phyloP scores from a whole-genome alignment of 2,113 vertebrate species.

The Progne subis region DNA sequence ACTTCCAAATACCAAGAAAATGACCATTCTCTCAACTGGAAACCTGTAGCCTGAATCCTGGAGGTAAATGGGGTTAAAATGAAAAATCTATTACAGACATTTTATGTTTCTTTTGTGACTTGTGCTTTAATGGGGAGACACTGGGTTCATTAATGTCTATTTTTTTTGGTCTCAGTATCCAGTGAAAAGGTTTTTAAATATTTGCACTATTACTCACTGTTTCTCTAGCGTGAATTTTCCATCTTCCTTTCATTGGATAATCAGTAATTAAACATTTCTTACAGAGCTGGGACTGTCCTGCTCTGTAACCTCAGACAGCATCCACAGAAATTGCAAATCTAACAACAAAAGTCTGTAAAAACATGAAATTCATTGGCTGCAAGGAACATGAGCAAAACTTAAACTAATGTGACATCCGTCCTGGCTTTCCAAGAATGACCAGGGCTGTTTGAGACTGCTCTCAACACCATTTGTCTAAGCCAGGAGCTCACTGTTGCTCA shows the following conservation, averaged over 20 bases:
- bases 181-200: neutral
- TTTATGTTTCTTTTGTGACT: neutral
- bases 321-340: neutral
- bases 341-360: neutral
- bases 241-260: neutral
- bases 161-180: neutral
- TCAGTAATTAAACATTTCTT: neutral
- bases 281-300: neutral
- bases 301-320: neutral
- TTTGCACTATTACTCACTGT: neutral
- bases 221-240: neutral
- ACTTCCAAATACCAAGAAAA: neutral
- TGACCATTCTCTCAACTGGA: neutral
- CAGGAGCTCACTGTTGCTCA: neutral
- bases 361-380: neutral
- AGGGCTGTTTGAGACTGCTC: neutral
- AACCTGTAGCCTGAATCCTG: neutral
- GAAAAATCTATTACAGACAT: neutral
- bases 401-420: rapidly evolving
- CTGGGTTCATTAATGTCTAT: neutral
- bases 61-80: neutral
- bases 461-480: neutral
- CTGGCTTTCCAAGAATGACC: neutral
- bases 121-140: neutral
- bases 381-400: neutral